Percentiles rank a stretch among this genome's conserved stretches.
Evolutionary conservation across 2,888 invertebrate genomes (phyloP).

Genomic region (Eilema sororculum): DNA sequence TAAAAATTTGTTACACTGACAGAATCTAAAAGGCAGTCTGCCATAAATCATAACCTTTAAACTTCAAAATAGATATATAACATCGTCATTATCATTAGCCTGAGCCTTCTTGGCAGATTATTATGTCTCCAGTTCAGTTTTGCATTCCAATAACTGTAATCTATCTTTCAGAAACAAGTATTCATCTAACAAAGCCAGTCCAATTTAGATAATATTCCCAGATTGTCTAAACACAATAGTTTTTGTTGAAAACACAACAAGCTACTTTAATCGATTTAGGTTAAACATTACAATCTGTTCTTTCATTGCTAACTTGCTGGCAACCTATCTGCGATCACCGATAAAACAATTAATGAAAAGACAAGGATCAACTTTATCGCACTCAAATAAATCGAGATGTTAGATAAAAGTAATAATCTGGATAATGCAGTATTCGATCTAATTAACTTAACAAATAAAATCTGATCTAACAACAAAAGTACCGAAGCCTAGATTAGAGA

Average conservation of each 20-base stretch:
- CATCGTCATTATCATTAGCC: not conserved
- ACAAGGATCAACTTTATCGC: constrained; percentile 41
- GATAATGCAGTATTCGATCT: constrained; percentile 58
- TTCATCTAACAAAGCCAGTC: constrained; percentile 33
- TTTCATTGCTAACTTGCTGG: constrained; percentile 31
- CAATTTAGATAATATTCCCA: constrained; percentile 45
- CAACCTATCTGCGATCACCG: constrained; percentile 32
- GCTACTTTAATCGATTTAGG: constrained; percentile 33
- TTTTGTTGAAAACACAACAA: constrained; percentile 40
- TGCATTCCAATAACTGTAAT: not conserved
- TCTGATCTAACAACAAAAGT: constrained; percentile 57
- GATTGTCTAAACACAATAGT: constrained; percentile 47
- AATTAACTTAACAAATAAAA: constrained; percentile 63
- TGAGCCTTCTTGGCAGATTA: too few relatives aligned
- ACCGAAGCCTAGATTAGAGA: constrained; percentile 51
- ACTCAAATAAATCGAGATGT: constrained; percentile 29
- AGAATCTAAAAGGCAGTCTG: too few relatives aligned
- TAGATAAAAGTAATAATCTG: constrained; percentile 34
- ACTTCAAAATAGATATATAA: constrained; percentile 16
- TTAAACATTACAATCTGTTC: constrained; percentile 28
- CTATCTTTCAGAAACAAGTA: not conserved
- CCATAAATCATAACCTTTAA: too few relatives aligned
- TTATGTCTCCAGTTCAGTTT: not conserved
- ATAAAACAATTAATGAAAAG: constrained; percentile 47
- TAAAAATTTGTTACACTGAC: too few relatives aligned